These are phyloP conservation scores for Catonia carolina DNA, from an alignment of 2,888 invertebrate species.

Conservation along the genomic window DNA sequence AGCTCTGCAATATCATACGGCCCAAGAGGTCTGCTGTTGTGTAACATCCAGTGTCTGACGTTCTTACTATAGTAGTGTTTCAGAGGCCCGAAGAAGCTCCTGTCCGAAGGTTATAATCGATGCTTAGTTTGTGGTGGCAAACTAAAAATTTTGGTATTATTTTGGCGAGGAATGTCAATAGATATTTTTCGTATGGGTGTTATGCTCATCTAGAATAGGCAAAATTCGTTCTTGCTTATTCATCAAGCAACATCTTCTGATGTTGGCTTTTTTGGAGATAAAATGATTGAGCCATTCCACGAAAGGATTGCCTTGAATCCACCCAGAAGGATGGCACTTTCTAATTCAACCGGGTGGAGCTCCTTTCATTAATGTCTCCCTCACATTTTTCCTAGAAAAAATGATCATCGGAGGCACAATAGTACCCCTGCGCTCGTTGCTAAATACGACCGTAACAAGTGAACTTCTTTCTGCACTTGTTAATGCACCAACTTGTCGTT, in stretches of 20 bases:
- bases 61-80: constrained; percentile 31
- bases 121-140: constrained; percentile 24
- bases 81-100: constrained; percentile 22
- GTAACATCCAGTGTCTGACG: constrained; percentile 34
- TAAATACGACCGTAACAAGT: constrained; percentile 35
- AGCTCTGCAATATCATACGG: constrained; percentile 32
- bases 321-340: constrained; percentile 36
- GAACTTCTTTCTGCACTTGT: constrained; percentile 39
- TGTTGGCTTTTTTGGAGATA: constrained; percentile 31
- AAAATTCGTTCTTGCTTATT: constrained; percentile 32
- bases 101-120: constrained; percentile 23
- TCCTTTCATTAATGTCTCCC: constrained; percentile 35
- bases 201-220: constrained; percentile 29
- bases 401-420: constrained; percentile 39
- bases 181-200: constrained; percentile 27
- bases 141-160: constrained; percentile 23
- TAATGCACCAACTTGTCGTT: constrained; percentile 37
- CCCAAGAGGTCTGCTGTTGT: constrained; percentile 30
- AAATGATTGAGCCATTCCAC: constrained; percentile 39
- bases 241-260: too few relatives aligned
- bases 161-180: constrained; percentile 21
- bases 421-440: constrained; percentile 37
- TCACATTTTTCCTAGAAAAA: constrained; percentile 38
- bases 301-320: constrained; percentile 38
- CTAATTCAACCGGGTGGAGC: constrained; percentile 36